Evolutionary conservation across 2,113 vertebrate species (phyloP).

Genomic region (Platysteira castanea): DNA sequence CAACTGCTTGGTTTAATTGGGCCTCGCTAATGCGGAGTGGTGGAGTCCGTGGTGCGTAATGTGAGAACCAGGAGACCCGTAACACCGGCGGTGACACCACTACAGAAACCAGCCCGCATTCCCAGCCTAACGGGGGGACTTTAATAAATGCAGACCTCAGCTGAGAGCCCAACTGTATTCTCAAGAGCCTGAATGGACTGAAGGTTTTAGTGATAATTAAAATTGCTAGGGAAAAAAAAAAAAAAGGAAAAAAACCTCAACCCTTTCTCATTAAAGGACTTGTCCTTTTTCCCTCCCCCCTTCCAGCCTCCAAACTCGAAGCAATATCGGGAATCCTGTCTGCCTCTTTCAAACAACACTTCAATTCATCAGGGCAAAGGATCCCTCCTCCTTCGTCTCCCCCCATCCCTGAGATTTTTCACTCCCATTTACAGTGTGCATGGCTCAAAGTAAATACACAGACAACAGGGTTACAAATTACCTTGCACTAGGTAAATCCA

Average conservation of each 20-base stretch:
- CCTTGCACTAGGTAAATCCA: conserved; percentile 15
- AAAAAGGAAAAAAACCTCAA: background rate
- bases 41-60: conserved; percentile 76
- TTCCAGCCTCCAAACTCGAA: background rate
- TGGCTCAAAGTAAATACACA: conserved; percentile 1
- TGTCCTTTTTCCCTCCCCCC: conserved; percentile 15
- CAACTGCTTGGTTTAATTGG: conserved; percentile 74
- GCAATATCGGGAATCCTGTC: conserved; percentile 44
- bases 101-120: conserved; percentile 76
- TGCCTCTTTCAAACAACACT: conserved; percentile 56
- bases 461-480: conserved; percentile 34
- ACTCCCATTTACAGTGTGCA: background rate
- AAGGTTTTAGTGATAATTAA: conserved; percentile 76
- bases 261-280: conserved; percentile 55
- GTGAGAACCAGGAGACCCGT: conserved; percentile 85
- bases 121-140: conserved; percentile 65
- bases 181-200: conserved; percentile 49
- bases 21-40: conserved; percentile 63
- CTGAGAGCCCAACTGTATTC: conserved; percentile 68
- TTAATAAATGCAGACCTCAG: conserved; percentile 65
- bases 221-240: conserved; percentile 40
- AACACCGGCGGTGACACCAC: conserved; percentile 78
- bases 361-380: conserved; percentile 38
- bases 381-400: background rate
- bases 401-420: background rate